Evolutionary conservation across 2,888 invertebrate species (phyloP), one percentile per base, ranked within the genome.

Genomic region (Drosophila nr. medialis): DNA sequence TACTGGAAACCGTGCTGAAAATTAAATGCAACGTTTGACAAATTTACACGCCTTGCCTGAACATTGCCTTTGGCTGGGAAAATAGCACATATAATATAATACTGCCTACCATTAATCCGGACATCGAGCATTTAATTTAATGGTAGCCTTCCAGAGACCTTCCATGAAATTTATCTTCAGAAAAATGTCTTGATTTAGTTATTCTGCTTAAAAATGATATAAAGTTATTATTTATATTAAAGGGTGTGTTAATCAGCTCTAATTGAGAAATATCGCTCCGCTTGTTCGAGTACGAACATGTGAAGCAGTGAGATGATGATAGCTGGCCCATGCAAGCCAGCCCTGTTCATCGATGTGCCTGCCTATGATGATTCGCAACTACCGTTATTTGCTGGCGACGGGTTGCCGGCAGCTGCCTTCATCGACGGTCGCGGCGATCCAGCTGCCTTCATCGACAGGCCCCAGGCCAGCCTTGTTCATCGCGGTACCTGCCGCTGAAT

Each of bases 1-100:
- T n/a, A 21, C 29, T 38, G n/a, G 13, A 7, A 66, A 21, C 32
- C n/a, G 21, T 36, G 42, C 62, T 53, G 21, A 42, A 67, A 77
- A 54, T 50, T n/a, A 40, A 38, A 59, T 40, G 34, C 60, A 40
- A 40, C 27, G 21, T 50, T 27, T 15, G 32, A 38, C 18, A n/a
- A 45, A 15, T 40, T 34, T 54, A 29, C 18, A 45, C 38, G 10
- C 18, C 15, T 40, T 11, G 24, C 15, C 7, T 15, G 4, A 56
- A 24, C 11, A 34, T 29, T 27, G 27, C 30, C 11, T 7, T 34
- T 32, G 34, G 21, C 6, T 21, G 29, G 15, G 15, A 58, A 56
- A 21, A 6, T 45, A 8, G n/a, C 29, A 48, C 24, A 36, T 56
- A 10, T 8, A 62, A 27, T 1, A 30, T n/a, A 21, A 15, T 21